Conservation (phyloP, 2,113 vertebrate species). For the Setophaga petechia region DNA sequence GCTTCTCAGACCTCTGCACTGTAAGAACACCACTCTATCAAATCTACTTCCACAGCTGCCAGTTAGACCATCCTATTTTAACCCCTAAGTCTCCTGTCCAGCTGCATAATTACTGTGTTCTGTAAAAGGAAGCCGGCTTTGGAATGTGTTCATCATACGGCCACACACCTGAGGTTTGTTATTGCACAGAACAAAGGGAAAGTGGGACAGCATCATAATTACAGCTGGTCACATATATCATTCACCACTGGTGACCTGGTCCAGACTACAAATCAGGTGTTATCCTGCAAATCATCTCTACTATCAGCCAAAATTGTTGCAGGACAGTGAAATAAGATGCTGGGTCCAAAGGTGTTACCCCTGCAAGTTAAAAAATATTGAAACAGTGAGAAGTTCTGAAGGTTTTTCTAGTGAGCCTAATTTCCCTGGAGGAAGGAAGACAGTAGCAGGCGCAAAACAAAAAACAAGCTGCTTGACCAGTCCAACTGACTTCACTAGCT, state of each 20-base stretch:
- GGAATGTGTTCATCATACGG: accelerated
- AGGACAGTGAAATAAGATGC: not conserved
- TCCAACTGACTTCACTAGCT: not conserved
- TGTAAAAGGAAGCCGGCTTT: not conserved
- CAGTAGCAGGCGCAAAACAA: not conserved
- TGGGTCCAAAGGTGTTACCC: not conserved
- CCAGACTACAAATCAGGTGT: not conserved
- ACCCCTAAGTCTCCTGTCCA: not conserved
- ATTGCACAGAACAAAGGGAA: not conserved
- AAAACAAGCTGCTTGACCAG: not conserved
- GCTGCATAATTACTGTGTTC: not conserved
- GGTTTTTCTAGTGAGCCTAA: not conserved
- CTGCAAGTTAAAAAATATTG: not conserved
- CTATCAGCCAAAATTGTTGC: not conserved
- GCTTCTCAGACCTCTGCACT: not conserved
- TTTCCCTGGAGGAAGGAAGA: not conserved
- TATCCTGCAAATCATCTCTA: not conserved
- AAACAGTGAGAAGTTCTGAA: not conserved
- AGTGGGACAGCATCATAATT: not conserved
- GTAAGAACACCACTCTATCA: not conserved
- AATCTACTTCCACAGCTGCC: not conserved
- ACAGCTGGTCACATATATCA: not conserved
- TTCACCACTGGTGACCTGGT: not conserved
- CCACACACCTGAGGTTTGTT: not conserved
- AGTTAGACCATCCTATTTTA: not conserved